Base-by-base conservation (phyloP, 2,888 invertebrate species). In the Drosophila recens region DNA sequence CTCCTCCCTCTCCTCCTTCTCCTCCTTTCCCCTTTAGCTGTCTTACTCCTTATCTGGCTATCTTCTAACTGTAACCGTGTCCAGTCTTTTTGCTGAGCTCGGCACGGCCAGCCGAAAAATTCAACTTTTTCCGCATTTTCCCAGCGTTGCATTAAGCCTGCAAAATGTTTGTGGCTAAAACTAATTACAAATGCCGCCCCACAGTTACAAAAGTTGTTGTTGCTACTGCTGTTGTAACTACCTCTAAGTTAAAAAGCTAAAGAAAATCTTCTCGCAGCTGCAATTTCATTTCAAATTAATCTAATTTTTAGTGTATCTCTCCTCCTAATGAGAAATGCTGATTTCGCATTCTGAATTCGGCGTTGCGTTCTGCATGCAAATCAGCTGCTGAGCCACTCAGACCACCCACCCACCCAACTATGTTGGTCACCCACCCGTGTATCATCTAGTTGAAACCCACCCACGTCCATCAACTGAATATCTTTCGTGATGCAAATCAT, bases 241-340 rank as follows among this genome's bases (percentile, higher is more conserved):
- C 45, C 46, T 36, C 33, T 4, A 56, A 52, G 23, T 51, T 42
- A 59, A 51, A 51, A 46, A 52, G 56, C 63, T 53, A 38, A 75
- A 71, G 74, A 68, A 84, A 69, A 66, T 62, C 69, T 57, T 52
- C 58, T 51, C 34, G 51, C 59, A 38, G 57, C 53, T 68, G 80
- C 66, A 83, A 85, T 90, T 88, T 80, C 72, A 82, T 90, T 90
- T 83, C 34, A 71, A 90, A 85, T 88, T 90, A 85, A 85, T 90
- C 87, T 77, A 88, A 90, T 85, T 90, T 78, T 83, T 70, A 61
- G 57, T 67, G 69, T 53, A 57, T 52, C 64, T 69, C 45, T 20
- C 17, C 59, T 67, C 83, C 83, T 76, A 88, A 82, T 86, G 87
- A 77, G 83, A 85, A 86, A 86, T 84, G 84, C 90, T 90, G 84